These are phyloP conservation scores for mouse (Mus musculus) DNA, from an alignment of 2,113 vertebrate genomes.

Conservation along the genomic window DNA sequence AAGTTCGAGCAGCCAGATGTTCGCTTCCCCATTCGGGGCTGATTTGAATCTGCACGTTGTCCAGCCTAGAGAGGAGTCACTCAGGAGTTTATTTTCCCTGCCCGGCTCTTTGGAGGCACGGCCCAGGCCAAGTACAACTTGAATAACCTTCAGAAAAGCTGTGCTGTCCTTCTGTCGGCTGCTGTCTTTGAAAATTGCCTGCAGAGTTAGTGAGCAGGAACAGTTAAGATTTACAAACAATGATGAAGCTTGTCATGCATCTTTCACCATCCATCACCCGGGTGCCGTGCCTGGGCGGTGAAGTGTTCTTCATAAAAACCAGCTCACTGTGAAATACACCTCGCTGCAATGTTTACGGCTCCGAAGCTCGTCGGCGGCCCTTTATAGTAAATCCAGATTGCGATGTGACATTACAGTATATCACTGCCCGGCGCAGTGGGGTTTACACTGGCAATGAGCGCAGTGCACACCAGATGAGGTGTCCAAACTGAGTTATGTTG, in stretches of 20 bases:
- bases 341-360: conserved; percentile 99
- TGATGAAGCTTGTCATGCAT: conserved; percentile 99
- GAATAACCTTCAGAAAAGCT: conserved; percentile 99
- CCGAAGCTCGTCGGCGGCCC: conserved; percentile 97
- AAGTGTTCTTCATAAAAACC: conserved; percentile 99
- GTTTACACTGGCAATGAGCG: conserved; percentile 92
- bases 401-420: conserved; percentile 99
- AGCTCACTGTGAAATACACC: conserved; percentile 99
- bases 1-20: neutral
- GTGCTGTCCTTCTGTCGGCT: conserved; percentile 95
- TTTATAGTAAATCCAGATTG: conserved; percentile 98
- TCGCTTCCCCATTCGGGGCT: neutral
- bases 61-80: conserved; percentile 54
- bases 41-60: neutral
- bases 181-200: conserved; percentile 99
- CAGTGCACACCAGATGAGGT: conserved; percentile 96
- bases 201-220: conserved; percentile 99
- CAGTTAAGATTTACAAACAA: conserved; percentile 99
- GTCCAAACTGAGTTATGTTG: conserved; percentile 97
- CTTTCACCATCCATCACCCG: conserved; percentile 99
- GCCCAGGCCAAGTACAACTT: conserved; percentile 95
- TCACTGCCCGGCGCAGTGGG: conserved; percentile 92
- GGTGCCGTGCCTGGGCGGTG: conserved; percentile 95
- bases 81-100: conserved; percentile 77
- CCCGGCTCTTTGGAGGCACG: conserved; percentile 76